Percentiles rank a stretch among this genome's conserved stretches.
phyloP scores from a whole-genome alignment of 2,888 invertebrate species.

The Synergus laeviventris region DNA sequence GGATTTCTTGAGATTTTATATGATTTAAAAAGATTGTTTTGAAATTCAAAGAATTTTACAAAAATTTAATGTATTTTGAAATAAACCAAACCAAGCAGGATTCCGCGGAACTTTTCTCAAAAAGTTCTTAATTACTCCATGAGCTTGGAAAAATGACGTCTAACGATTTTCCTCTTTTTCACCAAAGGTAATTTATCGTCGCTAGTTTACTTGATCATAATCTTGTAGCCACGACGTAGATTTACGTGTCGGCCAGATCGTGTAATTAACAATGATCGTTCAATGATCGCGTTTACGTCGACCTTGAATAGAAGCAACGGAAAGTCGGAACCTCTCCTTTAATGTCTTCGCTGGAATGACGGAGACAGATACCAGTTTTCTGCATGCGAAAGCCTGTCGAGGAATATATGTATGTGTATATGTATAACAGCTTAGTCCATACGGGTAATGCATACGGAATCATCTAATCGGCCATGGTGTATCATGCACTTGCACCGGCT shows the following conservation, averaged over 20 bases:
- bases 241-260: constrained; percentile 47
- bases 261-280: constrained; percentile 51
- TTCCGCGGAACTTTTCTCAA: background rate
- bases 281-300: constrained; percentile 19
- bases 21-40: no score
- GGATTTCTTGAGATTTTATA: no score
- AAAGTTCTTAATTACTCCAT: constrained; percentile 1
- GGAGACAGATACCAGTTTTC: constrained; percentile 27
- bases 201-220: constrained; percentile 42
- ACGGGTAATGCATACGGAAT: constrained; percentile 68
- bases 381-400: constrained; percentile 47
- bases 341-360: constrained; percentile 31
- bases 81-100: background rate
- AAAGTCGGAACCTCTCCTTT: constrained; percentile 48
- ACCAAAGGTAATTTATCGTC: constrained; percentile 8
- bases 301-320: constrained; percentile 41
- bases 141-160: background rate
- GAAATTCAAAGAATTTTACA: no score
- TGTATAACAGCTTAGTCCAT: constrained; percentile 37
- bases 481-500: constrained; percentile 58
- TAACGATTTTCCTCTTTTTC: background rate
- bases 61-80: no score
- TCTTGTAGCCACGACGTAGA: constrained; percentile 44
- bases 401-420: constrained; percentile 39
- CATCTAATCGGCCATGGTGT: constrained; percentile 63